Base-by-base conservation (phyloP, 2,113 vertebrate genomes). In the Cinclus mexicanus region DNA sequence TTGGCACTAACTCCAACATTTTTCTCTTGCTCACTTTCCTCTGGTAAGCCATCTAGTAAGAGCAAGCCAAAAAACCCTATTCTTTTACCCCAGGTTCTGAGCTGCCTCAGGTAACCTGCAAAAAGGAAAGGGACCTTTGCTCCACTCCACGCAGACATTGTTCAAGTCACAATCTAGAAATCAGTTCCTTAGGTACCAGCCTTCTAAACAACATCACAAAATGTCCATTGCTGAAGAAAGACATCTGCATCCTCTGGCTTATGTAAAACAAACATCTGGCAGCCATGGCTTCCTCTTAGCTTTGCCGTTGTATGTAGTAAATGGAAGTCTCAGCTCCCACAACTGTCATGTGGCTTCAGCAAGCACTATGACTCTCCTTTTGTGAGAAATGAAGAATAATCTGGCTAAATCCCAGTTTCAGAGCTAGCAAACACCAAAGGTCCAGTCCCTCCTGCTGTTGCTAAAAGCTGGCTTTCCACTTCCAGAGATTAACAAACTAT, bases 221-320 rank as follows among this genome's bases (percentile, higher is more conserved):
- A 78, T 1, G 23, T 77, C 61, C 37, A 5, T 64, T 87, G 52
- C 74, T 93, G 88, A 96, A 93, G 87, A 95, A 89, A 95, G 83
- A 95, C 95, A 96, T 95, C 96, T 96, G 96, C 63, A 93, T 95
- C 71, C 85, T 95, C 93, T 96, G 93, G 80, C 95, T 93, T 97
- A 92, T 83, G 65, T 89, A 96, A 97, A 97, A 81, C 80, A 97
- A 97, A 94, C 89, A 96, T 95, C 93, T 97, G 95, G 96, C 95
- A 80, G 33, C 44, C 60, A 89, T 61, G 83, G 69, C 60, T 96
- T 97, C 94, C 91, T 91, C 81, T 93, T 92, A 92, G 78, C 70
- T 91, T 89, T 95, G 71, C 89, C 94, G 75, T 93, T 86, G 63
- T 74, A 56, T 75, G 81, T 67, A 90, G 82, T 46, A 96, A 96